Conservation (phyloP, 1,140 invertebrate species). For the Sitodiplosis mosellana region DNA sequence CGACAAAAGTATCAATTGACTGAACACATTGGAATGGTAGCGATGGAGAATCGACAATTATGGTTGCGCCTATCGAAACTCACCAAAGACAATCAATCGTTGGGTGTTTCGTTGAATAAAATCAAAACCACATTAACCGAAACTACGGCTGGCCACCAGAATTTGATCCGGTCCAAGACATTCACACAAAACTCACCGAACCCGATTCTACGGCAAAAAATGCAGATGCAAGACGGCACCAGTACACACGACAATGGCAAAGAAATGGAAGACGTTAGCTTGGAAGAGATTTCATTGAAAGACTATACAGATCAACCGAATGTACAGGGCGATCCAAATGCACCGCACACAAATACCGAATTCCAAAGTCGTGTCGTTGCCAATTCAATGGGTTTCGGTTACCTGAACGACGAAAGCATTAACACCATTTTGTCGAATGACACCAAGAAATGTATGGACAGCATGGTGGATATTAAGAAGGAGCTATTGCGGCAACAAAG, state of each 20-base stretch:
- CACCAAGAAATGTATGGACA: conserved; percentile 41
- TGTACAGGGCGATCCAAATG: conserved; percentile 10
- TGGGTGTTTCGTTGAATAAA: conserved; percentile 9
- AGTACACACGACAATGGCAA: conserved; percentile 17
- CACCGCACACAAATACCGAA: no score
- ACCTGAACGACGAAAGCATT: conserved; percentile 36
- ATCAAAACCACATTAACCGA: conserved; percentile 1
- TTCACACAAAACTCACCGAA: conserved; percentile 40
- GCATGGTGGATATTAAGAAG: conserved; percentile 40
- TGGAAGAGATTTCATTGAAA: conserved; percentile 59
- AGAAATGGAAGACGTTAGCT: conserved; percentile 35
- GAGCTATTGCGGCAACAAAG: conserved; percentile 40
- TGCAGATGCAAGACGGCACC: conserved; percentile 24
- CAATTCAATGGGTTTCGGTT: conserved; percentile 44
- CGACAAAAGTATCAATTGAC: conserved; percentile 54
- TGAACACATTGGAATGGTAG: conserved; percentile 58
- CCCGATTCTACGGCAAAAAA: conserved; percentile 26
- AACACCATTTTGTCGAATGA: conserved; percentile 38
- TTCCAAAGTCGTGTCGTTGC: conserved; percentile 7
- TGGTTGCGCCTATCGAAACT: conserved; percentile 51
- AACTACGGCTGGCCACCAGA: conserved; percentile 9
- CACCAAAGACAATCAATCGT: conserved; percentile 32
- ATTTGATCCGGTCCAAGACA: conserved; percentile 36
- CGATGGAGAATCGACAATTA: conserved; percentile 55
- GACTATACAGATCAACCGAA: conserved; percentile 17